Percentiles rank a stretch among this genome's conserved stretches.
Conservation (phyloP, 2,113 vertebrate genomes). For the Delphinapterus leucas region DNA sequence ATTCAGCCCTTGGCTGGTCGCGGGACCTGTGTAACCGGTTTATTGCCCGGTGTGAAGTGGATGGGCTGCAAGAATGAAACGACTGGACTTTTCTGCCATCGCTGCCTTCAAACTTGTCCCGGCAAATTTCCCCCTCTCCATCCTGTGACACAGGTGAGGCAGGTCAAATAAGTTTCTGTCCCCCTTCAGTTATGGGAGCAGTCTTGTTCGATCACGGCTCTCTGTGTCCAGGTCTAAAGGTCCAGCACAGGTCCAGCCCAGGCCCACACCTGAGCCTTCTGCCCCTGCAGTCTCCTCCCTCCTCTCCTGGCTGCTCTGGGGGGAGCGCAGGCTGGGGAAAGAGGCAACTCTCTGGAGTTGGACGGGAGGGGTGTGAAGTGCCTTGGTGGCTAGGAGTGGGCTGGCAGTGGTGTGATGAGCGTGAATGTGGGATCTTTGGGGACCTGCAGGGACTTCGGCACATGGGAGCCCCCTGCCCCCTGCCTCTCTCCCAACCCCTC, state of each 20-base stretch:
- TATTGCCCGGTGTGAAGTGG: accelerated
- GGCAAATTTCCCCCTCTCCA: background rate
- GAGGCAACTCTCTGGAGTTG: background rate
- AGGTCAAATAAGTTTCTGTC: background rate
- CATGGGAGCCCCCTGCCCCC: accelerated
- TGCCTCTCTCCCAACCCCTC: background rate
- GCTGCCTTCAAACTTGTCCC: accelerated
- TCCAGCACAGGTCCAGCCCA: background rate
- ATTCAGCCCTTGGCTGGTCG: background rate
- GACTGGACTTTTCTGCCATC: background rate
- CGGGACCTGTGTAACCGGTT: accelerated
- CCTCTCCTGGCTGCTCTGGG: background rate
- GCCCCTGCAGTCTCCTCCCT: accelerated
- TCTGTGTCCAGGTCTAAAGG: background rate
- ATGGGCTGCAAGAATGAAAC: background rate
- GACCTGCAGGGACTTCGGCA: background rate
- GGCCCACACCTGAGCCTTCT: background rate
- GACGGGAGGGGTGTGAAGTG: background rate
- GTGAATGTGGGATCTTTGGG: background rate
- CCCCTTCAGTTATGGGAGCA: accelerated
- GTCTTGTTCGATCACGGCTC: accelerated
- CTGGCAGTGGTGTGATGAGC: too few species aligned
- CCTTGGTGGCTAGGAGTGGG: too few species aligned
- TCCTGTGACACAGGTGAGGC: background rate
- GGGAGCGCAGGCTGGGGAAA: too few species aligned